Conservation (phyloP, 2,888 invertebrate genomes). For the Callyntrura guangdongensis region DNA sequence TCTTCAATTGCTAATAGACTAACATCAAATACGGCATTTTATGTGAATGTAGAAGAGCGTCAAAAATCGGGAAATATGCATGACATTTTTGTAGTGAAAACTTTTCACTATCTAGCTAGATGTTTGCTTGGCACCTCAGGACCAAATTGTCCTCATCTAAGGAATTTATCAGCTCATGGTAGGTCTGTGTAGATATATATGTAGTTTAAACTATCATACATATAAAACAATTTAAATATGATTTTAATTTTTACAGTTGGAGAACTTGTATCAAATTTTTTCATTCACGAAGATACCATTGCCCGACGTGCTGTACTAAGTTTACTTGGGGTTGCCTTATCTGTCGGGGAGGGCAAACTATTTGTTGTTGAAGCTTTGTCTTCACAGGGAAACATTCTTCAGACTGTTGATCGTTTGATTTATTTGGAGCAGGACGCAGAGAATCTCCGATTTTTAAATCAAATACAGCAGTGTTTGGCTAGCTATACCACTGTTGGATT, state of each 20-base stretch:
- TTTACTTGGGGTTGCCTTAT: slow-evolving; percentile 77
- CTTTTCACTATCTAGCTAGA: slow-evolving; percentile 80
- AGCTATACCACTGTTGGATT: slow-evolving; percentile 32
- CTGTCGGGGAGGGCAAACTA: slow-evolving; percentile 80
- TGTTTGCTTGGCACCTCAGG: slow-evolving; percentile 80
- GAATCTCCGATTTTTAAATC: slow-evolving; percentile 70
- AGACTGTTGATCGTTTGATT: slow-evolving; percentile 53
- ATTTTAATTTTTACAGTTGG: slow-evolving; percentile 80
- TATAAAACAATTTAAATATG: too few species aligned
- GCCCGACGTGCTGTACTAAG: slow-evolving; percentile 80
- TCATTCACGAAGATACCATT: slow-evolving; percentile 76
- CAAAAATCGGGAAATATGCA: slow-evolving; percentile 60
- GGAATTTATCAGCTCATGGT: slow-evolving; percentile 82
- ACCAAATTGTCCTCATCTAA: slow-evolving; percentile 80
- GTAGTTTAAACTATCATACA: too few species aligned
- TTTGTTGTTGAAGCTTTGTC: slow-evolving; percentile 81
- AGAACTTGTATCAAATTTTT: slow-evolving; percentile 77
- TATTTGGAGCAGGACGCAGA: slow-evolving; percentile 76
- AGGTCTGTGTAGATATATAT: too few species aligned
- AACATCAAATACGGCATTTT: slow-evolving; percentile 45
- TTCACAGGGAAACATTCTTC: slow-evolving; percentile 66
- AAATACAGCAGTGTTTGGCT: slow-evolving; percentile 62
- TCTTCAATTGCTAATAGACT: slow-evolving; percentile 82
- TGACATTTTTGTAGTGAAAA: slow-evolving; percentile 78
- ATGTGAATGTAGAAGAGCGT: slow-evolving; percentile 62